These are phyloP conservation scores for Indicator indicator DNA, from an alignment of 2,113 vertebrate genomes.

Conservation along the genomic window DNA sequence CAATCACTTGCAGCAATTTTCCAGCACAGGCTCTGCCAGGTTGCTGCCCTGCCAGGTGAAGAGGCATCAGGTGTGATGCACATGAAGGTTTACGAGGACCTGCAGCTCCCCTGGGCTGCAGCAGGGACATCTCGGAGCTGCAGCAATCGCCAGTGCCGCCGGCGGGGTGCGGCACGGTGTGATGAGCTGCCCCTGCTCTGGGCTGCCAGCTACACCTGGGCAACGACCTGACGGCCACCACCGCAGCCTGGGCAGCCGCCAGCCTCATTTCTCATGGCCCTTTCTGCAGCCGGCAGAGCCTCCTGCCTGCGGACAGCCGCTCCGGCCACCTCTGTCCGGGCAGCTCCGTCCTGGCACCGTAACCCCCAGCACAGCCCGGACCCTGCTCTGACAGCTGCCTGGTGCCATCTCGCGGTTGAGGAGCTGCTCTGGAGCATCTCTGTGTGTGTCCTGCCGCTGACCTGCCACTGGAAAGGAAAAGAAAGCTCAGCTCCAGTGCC, in stretches of 20 bases:
- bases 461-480: rapidly evolving
- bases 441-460: background rate
- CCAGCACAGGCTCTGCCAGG: too few species aligned
- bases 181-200: rapidly evolving
- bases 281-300: background rate
- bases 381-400: background rate
- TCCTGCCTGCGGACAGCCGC: background rate
- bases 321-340: background rate
- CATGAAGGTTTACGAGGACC: background rate
- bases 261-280: rapidly evolving
- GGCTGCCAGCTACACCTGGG: rapidly evolving
- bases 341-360: too few species aligned
- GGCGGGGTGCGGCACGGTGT: rapidly evolving
- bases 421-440: background rate
- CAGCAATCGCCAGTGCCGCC: background rate
- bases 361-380: background rate
- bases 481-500: rapidly evolving
- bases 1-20: too few species aligned
- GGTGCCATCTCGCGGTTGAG: slow-evolving; percentile 45
- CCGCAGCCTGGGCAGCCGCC: background rate
- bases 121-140: background rate
- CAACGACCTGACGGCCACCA: rapidly evolving
- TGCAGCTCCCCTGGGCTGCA: rapidly evolving
- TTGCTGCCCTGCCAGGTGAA: too few species aligned
- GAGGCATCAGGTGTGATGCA: too few species aligned